Evolutionary conservation across 2,113 vertebrate genomes (phyloP), one percentile per base, ranked within the genome.

Genomic region (Scatophagus argus): DNA sequence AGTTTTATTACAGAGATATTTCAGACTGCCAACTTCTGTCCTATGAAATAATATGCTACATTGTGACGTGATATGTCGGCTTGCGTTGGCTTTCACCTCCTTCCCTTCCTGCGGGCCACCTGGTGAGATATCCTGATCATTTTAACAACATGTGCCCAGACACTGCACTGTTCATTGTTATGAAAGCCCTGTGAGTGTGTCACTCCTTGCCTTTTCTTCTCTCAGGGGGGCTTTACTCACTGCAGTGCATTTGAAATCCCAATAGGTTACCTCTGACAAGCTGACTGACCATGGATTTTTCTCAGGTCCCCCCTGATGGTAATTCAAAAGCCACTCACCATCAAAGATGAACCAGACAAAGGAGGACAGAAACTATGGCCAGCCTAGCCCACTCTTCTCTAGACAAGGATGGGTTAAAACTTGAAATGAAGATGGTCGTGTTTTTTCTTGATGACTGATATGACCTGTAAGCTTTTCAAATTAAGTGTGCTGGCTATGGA

Each of bases 231-330:
- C 83, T 83, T 86, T 82, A 44, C 72, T 88, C 77, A 46, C 70
- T 43, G 49, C 68, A 43, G 77, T 44, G 32, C 59, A 77, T 84
- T 67, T 85, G 62, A 86, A 85, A 87, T 89, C 85, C 74, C 87
- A 83, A 91, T 89, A 89, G 90, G 88, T 87, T 87, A 73, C 67
- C 63, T 67, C 84, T 75, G 82, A 84, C 73, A 74, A 59, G 71
- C 76, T 86, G 79, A 85, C 72, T 73, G 41, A 79, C 44, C 71
- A 92, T 89, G 71, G 88, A 89, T 90, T 88, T 90, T 67, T 82
- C 58, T 74, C 17, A 67, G 41, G n/a, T n/a, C n/a, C 81, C 76
- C 67, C 77, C 76, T 71, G 81, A 61, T 86, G 88, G 56, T 74
- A 47, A 70, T 74, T 87, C 80, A 75, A 88, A 88, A 88, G 59